A percentile compares a stretch with the other conserved stretches of the same genome.
phyloP scores from a whole-genome alignment of 1,140 invertebrate genomes.

The Procambarus clarkii region DNA sequence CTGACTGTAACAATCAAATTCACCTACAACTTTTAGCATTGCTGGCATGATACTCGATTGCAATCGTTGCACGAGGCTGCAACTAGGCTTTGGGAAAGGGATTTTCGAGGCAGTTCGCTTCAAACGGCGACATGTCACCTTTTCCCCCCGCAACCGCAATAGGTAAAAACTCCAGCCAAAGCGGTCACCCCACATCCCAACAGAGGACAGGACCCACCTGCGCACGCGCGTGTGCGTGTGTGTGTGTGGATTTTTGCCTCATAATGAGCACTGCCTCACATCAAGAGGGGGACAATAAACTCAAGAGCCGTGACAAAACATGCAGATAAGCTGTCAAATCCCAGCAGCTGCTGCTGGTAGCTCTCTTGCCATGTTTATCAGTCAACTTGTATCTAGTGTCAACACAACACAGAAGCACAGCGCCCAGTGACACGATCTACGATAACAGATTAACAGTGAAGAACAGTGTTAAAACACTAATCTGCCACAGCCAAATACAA shows the following conservation, averaged over 20 bases:
- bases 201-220: slow-evolving; percentile 64
- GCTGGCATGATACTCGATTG: background rate
- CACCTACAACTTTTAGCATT: background rate
- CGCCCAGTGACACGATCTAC: slow-evolving; percentile 30
- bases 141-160: background rate
- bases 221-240: slow-evolving; percentile 19
- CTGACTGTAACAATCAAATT: slow-evolving; percentile 27
- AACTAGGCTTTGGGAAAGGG: background rate
- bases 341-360: slow-evolving; percentile 31
- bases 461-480: background rate
- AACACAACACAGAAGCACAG: slow-evolving; percentile 26
- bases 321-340: slow-evolving; percentile 50
- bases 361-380: slow-evolving; percentile 48
- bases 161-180: background rate
- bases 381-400: background rate
- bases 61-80: background rate
- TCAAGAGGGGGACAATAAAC: slow-evolving; percentile 24
- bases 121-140: background rate
- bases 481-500: too few relatives aligned
- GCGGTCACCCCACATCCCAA: slow-evolving; percentile 43
- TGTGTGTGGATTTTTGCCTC: slow-evolving; percentile 22
- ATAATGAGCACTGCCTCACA: slow-evolving; percentile 66
- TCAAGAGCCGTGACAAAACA: slow-evolving; percentile 51
- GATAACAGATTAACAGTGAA: slow-evolving; percentile 19
- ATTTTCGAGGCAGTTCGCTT: background rate